phyloP scores from a whole-genome alignment of 2,113 vertebrate genomes.

The Colaptes auratus region DNA sequence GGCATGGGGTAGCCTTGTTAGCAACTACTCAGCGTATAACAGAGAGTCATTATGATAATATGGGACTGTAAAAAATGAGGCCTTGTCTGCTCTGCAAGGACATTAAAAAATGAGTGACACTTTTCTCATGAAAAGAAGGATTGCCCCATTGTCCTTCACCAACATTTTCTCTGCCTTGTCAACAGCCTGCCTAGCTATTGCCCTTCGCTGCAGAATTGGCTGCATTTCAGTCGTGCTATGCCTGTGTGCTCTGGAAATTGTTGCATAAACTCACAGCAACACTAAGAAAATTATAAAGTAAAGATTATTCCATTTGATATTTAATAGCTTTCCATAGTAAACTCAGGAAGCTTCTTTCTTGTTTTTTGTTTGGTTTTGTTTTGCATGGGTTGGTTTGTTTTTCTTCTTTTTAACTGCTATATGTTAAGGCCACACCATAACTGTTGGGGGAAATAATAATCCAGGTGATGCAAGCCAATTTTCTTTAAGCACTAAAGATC shows the following conservation, averaged over 20 bases:
- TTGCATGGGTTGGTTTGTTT: neutral
- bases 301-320: neutral
- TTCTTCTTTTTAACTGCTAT: neutral
- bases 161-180: conserved; percentile 26
- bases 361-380: neutral
- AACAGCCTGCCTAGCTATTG: neutral
- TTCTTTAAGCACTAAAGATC: neutral
- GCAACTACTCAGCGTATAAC: neutral
- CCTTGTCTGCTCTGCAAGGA: conserved; percentile 33
- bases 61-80: conserved; percentile 10
- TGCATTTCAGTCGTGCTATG: neutral
- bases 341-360: fast-evolving
- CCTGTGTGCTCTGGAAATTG: neutral
- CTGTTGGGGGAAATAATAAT: neutral
- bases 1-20: conserved; percentile 40
- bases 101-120: conserved; percentile 24
- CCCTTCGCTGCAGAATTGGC: neutral
- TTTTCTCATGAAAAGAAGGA: conserved; percentile 24
- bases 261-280: neutral
- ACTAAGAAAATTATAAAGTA: neutral
- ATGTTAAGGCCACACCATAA: fast-evolving
- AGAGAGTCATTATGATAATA: conserved; percentile 50
- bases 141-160: conserved; percentile 33
- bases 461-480: neutral
- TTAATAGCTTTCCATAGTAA: neutral